These are phyloP conservation scores for Limenitis camilla DNA, from an alignment of 2,888 invertebrate species.

Conservation along the genomic window DNA sequence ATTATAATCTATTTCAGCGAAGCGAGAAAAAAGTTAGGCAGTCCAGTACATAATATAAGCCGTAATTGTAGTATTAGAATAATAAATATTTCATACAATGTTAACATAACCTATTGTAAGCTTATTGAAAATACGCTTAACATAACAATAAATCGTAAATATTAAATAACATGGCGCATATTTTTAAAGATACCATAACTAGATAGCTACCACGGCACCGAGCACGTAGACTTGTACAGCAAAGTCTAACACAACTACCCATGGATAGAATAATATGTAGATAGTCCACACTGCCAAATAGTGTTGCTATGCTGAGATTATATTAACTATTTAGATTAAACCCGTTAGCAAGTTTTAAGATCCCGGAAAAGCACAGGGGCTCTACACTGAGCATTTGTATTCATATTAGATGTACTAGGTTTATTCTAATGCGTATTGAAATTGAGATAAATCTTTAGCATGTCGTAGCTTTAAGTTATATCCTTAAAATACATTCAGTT, in stretches of 20 bases:
- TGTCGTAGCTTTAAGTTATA: too few relatives aligned
- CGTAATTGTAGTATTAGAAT: too few relatives aligned
- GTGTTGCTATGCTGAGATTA: slow-evolving; percentile 42
- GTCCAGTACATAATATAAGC: too few relatives aligned
- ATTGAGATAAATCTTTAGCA: not conserved
- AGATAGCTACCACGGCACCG: not conserved
- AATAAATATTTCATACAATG: too few relatives aligned
- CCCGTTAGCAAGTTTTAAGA: slow-evolving; percentile 30
- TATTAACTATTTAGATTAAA: slow-evolving; percentile 66
- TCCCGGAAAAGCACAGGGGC: slow-evolving; percentile 15
- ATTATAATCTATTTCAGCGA: too few relatives aligned
- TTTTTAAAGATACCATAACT: too few relatives aligned
- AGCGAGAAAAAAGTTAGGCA: too few relatives aligned
- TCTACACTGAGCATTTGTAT: slow-evolving; percentile 6
- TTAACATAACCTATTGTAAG: too few relatives aligned
- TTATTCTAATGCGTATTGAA: not conserved
- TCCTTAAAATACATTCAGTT: too few relatives aligned
- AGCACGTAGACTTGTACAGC: not conserved
- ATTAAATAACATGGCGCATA: too few relatives aligned
- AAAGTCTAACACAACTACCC: slow-evolving; percentile 48
- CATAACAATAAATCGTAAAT: too few relatives aligned
- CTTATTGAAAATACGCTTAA: too few relatives aligned
- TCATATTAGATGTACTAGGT: not conserved
- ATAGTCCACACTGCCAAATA: slow-evolving; percentile 53
- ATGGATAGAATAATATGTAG: slow-evolving; percentile 33